These are phyloP conservation scores for Cataglyphis hispanica DNA, from an alignment of 1,140 invertebrate species.

Conservation along the genomic window DNA sequence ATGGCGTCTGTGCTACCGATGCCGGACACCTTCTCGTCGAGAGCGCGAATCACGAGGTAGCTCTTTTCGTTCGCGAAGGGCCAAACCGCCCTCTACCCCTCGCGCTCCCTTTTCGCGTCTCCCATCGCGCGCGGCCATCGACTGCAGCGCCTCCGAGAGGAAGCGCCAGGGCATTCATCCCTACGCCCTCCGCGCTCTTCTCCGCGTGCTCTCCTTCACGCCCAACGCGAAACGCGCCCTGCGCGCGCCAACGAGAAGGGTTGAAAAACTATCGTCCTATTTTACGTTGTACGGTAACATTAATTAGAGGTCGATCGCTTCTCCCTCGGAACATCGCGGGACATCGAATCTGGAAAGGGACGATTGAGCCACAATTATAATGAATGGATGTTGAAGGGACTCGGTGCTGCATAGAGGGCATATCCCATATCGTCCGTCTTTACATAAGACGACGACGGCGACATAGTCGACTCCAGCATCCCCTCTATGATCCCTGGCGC, in stretches of 20 bases:
- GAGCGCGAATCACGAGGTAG: slow-evolving; percentile 37
- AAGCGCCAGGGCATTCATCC: slow-evolving; percentile 60
- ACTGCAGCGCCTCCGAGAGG: slow-evolving; percentile 60
- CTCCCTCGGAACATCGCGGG: neutral
- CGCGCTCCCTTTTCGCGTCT: slow-evolving; percentile 53
- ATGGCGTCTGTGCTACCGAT: slow-evolving; percentile 33
- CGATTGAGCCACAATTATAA: slow-evolving; percentile 14
- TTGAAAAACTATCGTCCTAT: neutral
- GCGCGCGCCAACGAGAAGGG: neutral
- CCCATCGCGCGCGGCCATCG: slow-evolving; percentile 50
- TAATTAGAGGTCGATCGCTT: neutral
- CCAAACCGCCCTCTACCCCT: slow-evolving; percentile 31
- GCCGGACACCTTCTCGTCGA: slow-evolving; percentile 44
- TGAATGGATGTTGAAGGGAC: neutral
- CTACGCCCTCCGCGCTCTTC: slow-evolving; percentile 40
- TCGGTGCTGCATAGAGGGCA: neutral
- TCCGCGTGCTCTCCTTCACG: slow-evolving; percentile 61
- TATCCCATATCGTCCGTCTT: neutral
- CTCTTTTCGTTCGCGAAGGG: slow-evolving; percentile 31
- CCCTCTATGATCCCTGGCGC: slow-evolving; percentile 2
- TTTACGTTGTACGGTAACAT: neutral
- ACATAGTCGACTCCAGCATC: neutral
- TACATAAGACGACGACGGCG: neutral
- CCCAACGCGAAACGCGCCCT: slow-evolving; percentile 51
- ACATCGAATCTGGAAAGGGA: neutral